These are phyloP conservation scores for Panopea generosa DNA, from an alignment of 2,888 invertebrate species.

Conservation along the genomic window DNA sequence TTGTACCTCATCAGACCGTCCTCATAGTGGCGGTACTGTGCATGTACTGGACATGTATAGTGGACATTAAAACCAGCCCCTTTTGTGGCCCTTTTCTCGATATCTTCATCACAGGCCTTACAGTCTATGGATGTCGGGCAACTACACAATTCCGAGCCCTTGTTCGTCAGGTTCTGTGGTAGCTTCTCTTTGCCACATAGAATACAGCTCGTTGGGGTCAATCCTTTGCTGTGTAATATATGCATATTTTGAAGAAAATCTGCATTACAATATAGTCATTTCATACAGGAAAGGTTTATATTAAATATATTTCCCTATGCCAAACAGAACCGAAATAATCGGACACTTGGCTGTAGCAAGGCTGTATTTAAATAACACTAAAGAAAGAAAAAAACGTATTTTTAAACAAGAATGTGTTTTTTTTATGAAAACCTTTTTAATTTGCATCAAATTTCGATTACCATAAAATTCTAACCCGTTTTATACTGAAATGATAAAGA, in stretches of 20 bases:
- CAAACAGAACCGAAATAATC: no score
- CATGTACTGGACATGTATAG: slow-evolving; percentile 68
- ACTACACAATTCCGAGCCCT: slow-evolving; percentile 10
- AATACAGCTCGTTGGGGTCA: slow-evolving; percentile 47
- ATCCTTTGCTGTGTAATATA: slow-evolving; percentile 29
- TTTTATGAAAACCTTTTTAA: no score
- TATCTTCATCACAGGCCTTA: slow-evolving; percentile 56
- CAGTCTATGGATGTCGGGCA: slow-evolving; percentile 56
- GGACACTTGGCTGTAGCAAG: no score
- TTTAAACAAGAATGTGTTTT: no score
- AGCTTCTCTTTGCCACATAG: slow-evolving; percentile 61
- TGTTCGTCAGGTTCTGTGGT: background rate
- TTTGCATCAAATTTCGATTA: no score
- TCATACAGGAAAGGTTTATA: no score
- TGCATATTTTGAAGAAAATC: background rate
- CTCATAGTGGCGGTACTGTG: slow-evolving; percentile 71
- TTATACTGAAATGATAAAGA: no score
- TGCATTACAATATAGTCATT: no score
- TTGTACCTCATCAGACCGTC: slow-evolving; percentile 74
- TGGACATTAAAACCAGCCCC: slow-evolving; percentile 21
- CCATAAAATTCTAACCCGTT: no score
- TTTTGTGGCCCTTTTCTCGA: slow-evolving; percentile 9
- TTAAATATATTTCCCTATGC: no score
- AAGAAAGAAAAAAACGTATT: no score
- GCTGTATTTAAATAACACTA: no score